Evolutionary conservation across 2,888 invertebrate species (phyloP), one percentile per base, ranked within the genome.

Genomic region (Drosophila phalerata): DNA sequence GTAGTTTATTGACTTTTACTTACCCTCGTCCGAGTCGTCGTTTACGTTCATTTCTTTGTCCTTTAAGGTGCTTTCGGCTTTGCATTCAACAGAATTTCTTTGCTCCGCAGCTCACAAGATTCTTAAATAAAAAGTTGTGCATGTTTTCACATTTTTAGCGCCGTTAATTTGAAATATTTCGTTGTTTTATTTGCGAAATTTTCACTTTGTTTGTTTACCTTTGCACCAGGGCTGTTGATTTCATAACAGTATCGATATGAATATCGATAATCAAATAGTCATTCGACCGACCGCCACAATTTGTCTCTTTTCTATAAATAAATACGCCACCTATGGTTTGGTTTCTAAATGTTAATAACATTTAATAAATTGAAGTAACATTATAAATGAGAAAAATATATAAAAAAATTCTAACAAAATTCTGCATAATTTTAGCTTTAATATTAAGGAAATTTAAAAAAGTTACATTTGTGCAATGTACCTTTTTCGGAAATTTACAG

Each of bases 141-240:
- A 42, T 45, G 22, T 40, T 65, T 49, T 62, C 47, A 74, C 57
- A 74, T 76, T 65, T 65, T 78, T 60, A 48, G 19, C 47, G 43
- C 22, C 19, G 9, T 15, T 58, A 53, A 22, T 56, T 60, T 43
- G 9, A 32, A 56, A 28, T 56, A 34, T 56, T 61, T 47, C 5
- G 42, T 43, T 0, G 13, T 30, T 63, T 49, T 40, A 15, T 19
- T 69, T 40, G 79, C 79, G 55, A 74, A 62, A 37, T 57, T 74
- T 63, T 57, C 64, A 62, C 79, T 73, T 76, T 79, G 76, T 76
- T 76, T 76, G 58, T 77, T 77, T 77, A 77, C 76, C 25, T 69
- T 63, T 60, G 56, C 9, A 32, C 79, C 65, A 77, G 79, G 62
- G 65, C 28, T 62, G 58, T 19, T 34, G 45, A 17, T 17, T 22